Evolutionary conservation across 2,113 vertebrate species (phyloP).

Genomic region (Dicentrarchus labrax): DNA sequence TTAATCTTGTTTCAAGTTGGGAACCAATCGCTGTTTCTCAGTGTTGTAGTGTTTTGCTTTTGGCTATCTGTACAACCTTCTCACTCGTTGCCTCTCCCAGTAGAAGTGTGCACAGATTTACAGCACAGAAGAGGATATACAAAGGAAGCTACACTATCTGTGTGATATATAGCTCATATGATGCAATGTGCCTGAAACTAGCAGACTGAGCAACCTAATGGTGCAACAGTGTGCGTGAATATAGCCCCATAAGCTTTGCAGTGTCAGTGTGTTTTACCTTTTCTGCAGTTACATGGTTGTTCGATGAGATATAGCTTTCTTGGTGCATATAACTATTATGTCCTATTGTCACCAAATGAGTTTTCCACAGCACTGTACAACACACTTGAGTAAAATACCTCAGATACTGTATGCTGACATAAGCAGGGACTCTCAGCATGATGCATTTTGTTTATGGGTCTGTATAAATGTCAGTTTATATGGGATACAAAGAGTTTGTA

Average conservation of each 20-base stretch:
- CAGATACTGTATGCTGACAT: not conserved
- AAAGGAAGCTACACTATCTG: slow-evolving; percentile 33
- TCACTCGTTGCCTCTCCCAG: slow-evolving; percentile 2
- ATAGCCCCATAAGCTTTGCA: slow-evolving; percentile 16
- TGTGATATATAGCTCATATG: slow-evolving; percentile 44
- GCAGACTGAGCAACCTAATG: slow-evolving; percentile 15
- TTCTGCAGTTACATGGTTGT: slow-evolving; percentile 24
- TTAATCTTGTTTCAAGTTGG: slow-evolving; percentile 35
- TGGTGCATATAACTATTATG: slow-evolving; percentile 2
- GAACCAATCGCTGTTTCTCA: slow-evolving; percentile 1
- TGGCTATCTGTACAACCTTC: slow-evolving; percentile 9
- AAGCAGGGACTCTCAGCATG: not conserved
- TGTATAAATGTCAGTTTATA: slow-evolving; percentile 8
- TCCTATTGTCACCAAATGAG: slow-evolving; percentile 14
- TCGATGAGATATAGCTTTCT: not conserved
- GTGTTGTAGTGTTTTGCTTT: slow-evolving; percentile 1
- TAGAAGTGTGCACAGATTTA: slow-evolving; percentile 17
- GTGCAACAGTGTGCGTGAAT: slow-evolving; percentile 19
- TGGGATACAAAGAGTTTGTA: slow-evolving; percentile 2
- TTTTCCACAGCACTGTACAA: slow-evolving; percentile 7
- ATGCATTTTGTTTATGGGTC: slow-evolving; percentile 19
- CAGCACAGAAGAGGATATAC: not conserved
- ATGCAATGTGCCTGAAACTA: slow-evolving; percentile 65
- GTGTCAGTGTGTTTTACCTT: slow-evolving; percentile 26
- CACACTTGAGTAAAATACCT: not conserved